Percentiles rank a stretch among this genome's conserved stretches.
These are phyloP conservation scores for Brachionus sp. DNA, from an alignment of 1,140 invertebrate species.

Conservation along the genomic window DNA sequence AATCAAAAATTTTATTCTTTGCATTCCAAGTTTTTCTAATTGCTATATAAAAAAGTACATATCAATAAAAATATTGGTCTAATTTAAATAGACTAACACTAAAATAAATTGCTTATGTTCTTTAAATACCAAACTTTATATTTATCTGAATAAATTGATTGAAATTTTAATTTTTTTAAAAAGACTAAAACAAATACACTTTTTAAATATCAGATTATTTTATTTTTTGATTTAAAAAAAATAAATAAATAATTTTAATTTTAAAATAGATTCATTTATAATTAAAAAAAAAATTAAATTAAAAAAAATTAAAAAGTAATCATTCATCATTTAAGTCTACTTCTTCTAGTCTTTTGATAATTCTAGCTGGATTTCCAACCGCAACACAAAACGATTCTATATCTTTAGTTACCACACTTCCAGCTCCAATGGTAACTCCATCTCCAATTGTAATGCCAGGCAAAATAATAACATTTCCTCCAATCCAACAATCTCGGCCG, in stretches of 20 bases:
- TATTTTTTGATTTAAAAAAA: not conserved
- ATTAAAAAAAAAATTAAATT: not conserved
- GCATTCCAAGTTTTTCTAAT: too few relatives aligned
- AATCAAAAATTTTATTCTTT: not conserved
- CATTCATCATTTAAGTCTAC: not conserved
- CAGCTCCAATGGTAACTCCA: conserved; percentile 49
- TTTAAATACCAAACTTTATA: not conserved
- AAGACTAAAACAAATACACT: not conserved
- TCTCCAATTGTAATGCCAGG: conserved; percentile 51
- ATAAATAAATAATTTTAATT: not conserved
- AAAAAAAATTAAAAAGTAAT: not conserved
- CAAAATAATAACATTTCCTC: conserved; percentile 48
- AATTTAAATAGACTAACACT: not conserved
- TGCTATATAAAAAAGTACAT: not conserved
- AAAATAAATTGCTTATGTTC: too few relatives aligned
- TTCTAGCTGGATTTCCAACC: conserved; percentile 49
- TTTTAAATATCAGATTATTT: not conserved
- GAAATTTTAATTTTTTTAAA: not conserved
- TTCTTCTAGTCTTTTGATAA: conserved; percentile 47
- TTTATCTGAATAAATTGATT: not conserved
- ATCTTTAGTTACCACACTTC: conserved; percentile 50
- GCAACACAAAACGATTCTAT: conserved; percentile 48
- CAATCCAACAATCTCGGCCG: conserved; percentile 49
- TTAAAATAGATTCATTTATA: too few relatives aligned
- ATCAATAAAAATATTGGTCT: not conserved